These are phyloP conservation scores for Pagrus major DNA, from an alignment of 2,113 vertebrate genomes.

Conservation along the genomic window DNA sequence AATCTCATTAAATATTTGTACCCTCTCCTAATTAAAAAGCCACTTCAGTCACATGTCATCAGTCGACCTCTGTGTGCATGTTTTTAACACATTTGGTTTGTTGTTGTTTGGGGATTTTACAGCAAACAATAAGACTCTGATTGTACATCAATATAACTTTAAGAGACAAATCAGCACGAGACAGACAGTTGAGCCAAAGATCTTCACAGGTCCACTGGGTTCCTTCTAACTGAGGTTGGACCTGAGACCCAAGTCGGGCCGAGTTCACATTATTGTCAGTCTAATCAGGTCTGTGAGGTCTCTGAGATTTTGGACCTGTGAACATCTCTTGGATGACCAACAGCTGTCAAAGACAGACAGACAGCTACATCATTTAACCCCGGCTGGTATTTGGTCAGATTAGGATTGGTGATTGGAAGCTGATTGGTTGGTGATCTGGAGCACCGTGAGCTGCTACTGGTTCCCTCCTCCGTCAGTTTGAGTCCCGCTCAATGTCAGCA, in stretches of 20 bases:
- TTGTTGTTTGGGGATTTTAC: constrained; percentile 25
- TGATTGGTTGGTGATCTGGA: constrained; percentile 31
- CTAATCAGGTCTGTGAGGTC: background rate
- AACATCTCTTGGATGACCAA: constrained; percentile 12
- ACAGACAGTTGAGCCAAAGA: constrained; percentile 5
- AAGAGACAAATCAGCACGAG: constrained; percentile 8
- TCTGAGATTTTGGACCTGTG: background rate
- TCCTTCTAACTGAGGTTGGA: background rate
- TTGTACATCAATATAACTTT: constrained; percentile 6
- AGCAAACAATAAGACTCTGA: constrained; percentile 33
- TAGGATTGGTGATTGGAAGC: background rate
- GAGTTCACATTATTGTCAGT: background rate
- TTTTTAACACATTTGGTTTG: constrained; percentile 38
- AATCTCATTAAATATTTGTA: constrained; percentile 16
- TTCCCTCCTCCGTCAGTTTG: constrained; percentile 32
- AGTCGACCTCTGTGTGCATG: constrained; percentile 37
- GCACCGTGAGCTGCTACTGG: constrained; percentile 49
- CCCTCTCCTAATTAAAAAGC: background rate
- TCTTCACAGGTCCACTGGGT: constrained; percentile 19
- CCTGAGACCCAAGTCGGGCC: background rate
- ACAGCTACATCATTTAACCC: constrained; percentile 41
- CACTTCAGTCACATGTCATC: constrained; percentile 12
- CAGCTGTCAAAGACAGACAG: constrained; percentile 3
- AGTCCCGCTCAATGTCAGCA: constrained; percentile 56
- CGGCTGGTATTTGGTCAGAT: constrained; percentile 37